Conservation (phyloP, 2,888 invertebrate genomes). For the Pachydiplax longipennis region DNA sequence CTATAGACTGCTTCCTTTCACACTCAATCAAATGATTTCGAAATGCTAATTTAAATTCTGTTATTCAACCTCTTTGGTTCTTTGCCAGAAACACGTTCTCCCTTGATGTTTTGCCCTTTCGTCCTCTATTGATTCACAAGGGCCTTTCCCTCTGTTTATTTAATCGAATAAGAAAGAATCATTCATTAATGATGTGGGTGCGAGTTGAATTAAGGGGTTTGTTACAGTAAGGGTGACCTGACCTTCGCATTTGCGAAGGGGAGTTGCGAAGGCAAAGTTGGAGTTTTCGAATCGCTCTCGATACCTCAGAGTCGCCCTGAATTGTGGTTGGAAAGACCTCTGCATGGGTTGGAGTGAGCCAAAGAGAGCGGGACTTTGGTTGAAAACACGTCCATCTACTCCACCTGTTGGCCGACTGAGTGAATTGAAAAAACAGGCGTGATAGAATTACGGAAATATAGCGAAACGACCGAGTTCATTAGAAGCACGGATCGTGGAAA, state of each 20-base stretch:
- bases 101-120: not conserved
- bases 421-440: not conserved
- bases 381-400: not conserved
- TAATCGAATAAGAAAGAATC: conserved; percentile 22
- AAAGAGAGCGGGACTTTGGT: not conserved
- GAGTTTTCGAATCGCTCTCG: not conserved
- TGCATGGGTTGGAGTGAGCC: not conserved
- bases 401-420: conserved; percentile 12
- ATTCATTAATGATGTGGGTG: conserved; percentile 13
- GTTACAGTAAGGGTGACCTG: not conserved
- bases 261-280: too few species aligned
- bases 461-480: too few species aligned
- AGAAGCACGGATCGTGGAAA: too few species aligned
- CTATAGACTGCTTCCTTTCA: too few species aligned
- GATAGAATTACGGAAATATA: not conserved
- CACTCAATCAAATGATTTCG: too few species aligned
- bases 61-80: too few species aligned
- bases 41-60: too few species aligned
- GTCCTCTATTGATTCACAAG: not conserved
- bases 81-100: not conserved
- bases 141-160: not conserved
- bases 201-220: not conserved
- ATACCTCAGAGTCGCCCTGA: not conserved
- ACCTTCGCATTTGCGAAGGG: too few species aligned
- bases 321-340: not conserved